A percentile compares a stretch with the other conserved stretches of the same genome.
These are phyloP conservation scores for Hemitrygon akajei DNA, from an alignment of 2,797 vertebrate species.

Conservation along the genomic window DNA sequence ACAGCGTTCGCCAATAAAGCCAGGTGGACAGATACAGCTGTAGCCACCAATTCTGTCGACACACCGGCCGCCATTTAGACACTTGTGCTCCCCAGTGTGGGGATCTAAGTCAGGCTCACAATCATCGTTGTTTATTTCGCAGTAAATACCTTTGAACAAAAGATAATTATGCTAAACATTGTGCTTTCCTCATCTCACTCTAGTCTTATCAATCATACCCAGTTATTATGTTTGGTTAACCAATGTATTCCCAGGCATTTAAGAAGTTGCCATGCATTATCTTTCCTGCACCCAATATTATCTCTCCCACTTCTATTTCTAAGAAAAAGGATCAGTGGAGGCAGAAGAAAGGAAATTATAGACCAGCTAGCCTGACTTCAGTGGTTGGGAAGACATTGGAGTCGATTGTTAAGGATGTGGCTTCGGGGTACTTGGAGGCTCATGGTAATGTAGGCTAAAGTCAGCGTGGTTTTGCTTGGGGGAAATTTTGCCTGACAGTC, in stretches of 20 bases:
- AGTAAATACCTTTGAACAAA: constrained; percentile 54
- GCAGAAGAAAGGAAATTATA: no score
- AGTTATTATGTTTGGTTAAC: no score
- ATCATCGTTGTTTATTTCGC: constrained; percentile 64
- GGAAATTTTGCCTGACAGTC: no score
- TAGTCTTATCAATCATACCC: no score
- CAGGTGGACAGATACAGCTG: constrained; percentile 70
- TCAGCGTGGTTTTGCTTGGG: no score
- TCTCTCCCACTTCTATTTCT: neutral
- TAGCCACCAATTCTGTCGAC: constrained; percentile 76
- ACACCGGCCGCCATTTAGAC: constrained; percentile 67
- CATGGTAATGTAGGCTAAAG: no score
- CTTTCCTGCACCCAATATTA: neutral
- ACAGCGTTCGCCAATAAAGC: constrained; percentile 80
- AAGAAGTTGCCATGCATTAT: neutral
- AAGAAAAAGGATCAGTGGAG: neutral
- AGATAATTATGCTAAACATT: neutral
- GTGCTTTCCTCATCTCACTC: neutral
- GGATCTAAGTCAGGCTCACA: constrained; percentile 53
- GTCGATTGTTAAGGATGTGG: no score
- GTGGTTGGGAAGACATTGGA: no score
- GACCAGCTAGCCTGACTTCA: no score
- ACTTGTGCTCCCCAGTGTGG: constrained; percentile 53
- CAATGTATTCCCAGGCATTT: neutral
- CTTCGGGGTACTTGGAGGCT: no score